Evolutionary conservation across 1,140 invertebrate genomes (phyloP).

Genomic region (Mylabris phalerata): DNA sequence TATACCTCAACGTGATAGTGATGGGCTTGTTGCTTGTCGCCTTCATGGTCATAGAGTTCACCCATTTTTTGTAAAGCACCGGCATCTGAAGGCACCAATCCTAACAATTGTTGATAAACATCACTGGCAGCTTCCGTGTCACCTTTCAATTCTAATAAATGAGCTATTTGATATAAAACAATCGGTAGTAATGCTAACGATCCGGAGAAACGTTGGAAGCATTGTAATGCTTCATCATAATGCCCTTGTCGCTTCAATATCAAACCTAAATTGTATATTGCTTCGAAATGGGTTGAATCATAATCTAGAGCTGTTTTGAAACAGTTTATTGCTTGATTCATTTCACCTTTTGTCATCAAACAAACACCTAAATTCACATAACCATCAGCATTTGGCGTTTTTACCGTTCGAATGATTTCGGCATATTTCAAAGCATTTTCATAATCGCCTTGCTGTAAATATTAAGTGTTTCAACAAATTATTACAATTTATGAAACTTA

Average conservation of each 20-base stretch:
- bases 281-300: constrained; percentile 81
- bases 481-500: constrained; percentile 41
- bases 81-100: constrained; percentile 78
- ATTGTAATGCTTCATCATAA: constrained; percentile 69
- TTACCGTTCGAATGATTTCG: constrained; percentile 63
- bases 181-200: constrained; percentile 57
- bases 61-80: constrained; percentile 75
- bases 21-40: constrained; percentile 87
- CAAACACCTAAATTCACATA: constrained; percentile 89
- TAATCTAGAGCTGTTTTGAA: constrained; percentile 73
- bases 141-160: constrained; percentile 68
- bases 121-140: constrained; percentile 73
- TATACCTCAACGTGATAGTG: constrained; percentile 83
- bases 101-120: constrained; percentile 79
- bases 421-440: constrained; percentile 78
- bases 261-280: constrained; percentile 82
- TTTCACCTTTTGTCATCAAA: constrained; percentile 63
- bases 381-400: constrained; percentile 47
- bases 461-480: not conserved
- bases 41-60: constrained; percentile 74
- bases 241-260: constrained; percentile 63
- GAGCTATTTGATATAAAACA: constrained; percentile 80
- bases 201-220: constrained; percentile 65
- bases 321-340: constrained; percentile 67
- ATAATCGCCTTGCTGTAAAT: constrained; percentile 68